Evolutionary conservation across 2,888 invertebrate genomes (phyloP).

Genomic region (Acleris literana): DNA sequence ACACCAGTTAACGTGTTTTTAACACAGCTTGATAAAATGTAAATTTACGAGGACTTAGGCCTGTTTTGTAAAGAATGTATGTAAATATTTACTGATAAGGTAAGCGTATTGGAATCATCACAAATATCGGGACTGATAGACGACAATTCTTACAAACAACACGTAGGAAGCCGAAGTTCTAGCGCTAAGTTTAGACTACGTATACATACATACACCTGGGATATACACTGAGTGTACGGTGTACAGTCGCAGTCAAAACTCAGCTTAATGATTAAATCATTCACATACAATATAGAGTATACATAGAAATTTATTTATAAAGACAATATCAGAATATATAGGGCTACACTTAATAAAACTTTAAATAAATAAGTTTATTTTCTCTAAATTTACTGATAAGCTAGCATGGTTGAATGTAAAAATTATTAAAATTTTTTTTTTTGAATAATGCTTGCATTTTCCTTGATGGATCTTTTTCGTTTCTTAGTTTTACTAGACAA

Average conservation of each 20-base stretch:
- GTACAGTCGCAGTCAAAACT: not conserved
- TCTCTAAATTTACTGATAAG: conserved; percentile 27
- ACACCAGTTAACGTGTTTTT: conserved; percentile 53
- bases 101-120: conserved; percentile 49
- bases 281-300: conserved; percentile 45
- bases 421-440: not conserved
- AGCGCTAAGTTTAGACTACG: too few species aligned
- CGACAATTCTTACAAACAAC: conserved; percentile 11
- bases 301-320: conserved; percentile 52
- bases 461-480: too few species aligned
- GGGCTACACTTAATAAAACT: conserved; percentile 50
- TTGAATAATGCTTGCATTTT: not conserved
- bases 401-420: not conserved
- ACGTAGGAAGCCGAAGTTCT: conserved; percentile 13
- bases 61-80: conserved; percentile 41
- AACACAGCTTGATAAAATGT: conserved; percentile 60
- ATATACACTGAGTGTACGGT: too few species aligned
- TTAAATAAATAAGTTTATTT: conserved; percentile 53
- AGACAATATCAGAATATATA: conserved; percentile 62
- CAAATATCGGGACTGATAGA: conserved; percentile 47
- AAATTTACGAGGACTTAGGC: conserved; percentile 52
- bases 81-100: conserved; percentile 36
- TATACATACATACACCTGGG: not conserved
- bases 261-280: conserved; percentile 15
- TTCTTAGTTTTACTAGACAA: too few species aligned